phyloP scores from a whole-genome alignment of 2,888 invertebrate genomes.

The Punctoribates punctum region DNA sequence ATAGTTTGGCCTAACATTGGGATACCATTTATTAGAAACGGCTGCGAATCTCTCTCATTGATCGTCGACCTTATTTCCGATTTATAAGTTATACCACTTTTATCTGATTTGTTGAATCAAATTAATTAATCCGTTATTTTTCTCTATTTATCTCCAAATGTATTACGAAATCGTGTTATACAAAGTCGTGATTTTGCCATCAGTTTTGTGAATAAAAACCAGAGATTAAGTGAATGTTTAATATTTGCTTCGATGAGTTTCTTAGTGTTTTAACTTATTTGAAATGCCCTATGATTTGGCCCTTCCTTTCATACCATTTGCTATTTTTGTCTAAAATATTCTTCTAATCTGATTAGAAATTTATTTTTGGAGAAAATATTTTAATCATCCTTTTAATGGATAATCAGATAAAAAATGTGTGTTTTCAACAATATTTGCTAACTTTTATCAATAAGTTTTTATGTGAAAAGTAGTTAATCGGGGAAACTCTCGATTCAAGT shows the following conservation, averaged over 20 bases:
- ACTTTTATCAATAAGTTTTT: background rate
- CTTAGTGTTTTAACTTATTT: background rate
- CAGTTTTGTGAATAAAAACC: slow-evolving; percentile 16
- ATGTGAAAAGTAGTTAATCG: background rate
- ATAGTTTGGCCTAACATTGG: background rate
- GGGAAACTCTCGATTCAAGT: no score
- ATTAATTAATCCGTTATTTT: slow-evolving; percentile 30
- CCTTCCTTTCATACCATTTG: no score
- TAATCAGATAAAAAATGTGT: background rate
- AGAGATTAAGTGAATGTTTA: background rate
- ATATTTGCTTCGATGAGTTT: background rate
- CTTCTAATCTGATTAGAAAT: no score
- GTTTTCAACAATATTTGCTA: background rate
- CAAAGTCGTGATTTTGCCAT: slow-evolving; percentile 35
- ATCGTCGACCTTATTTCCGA: slow-evolving; percentile 34
- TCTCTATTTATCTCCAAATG: background rate
- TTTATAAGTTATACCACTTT: slow-evolving; percentile 20
- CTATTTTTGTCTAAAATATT: no score
- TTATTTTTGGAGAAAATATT: no score
- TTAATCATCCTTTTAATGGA: no score
- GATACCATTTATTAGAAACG: background rate
- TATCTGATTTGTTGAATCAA: slow-evolving; percentile 22
- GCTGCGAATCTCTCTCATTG: background rate
- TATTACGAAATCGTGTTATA: slow-evolving; percentile 28
- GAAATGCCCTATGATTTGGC: background rate